Conservation (phyloP, 35 echinoderm and acorn worm species). For the Heliocidaris tuberculata region DNA sequence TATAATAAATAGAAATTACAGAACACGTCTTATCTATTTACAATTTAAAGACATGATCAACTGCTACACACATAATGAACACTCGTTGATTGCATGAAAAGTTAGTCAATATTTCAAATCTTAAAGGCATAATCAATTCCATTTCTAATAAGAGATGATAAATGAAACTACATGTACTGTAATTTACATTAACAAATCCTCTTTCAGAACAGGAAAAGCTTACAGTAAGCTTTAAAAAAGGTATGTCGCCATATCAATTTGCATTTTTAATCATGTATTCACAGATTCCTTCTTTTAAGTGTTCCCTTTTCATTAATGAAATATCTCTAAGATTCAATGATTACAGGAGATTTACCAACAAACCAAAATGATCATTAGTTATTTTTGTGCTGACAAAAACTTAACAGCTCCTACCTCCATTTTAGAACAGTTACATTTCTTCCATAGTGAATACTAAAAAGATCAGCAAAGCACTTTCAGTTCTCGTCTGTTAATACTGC, state of each 20-base stretch:
- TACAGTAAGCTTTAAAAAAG: background rate
- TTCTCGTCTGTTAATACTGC: background rate
- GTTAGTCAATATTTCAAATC: background rate
- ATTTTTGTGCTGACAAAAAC: background rate
- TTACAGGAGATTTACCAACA: background rate
- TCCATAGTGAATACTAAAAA: background rate
- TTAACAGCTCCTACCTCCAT: background rate
- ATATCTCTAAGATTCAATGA: background rate
- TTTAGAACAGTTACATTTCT: background rate
- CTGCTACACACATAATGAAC: background rate
- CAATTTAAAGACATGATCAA: background rate
- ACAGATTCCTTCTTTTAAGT: background rate
- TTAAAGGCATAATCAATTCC: background rate
- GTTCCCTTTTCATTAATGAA: background rate
- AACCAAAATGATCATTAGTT: background rate
- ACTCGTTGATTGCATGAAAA: background rate
- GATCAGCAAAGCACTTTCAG: too few relatives aligned
- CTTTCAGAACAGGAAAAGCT: background rate
- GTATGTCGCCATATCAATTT: background rate
- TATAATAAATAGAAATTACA: conserved; percentile 14
- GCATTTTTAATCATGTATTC: background rate
- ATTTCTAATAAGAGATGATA: background rate
- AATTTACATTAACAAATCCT: background rate
- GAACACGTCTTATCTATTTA: background rate
- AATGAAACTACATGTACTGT: background rate